Conservation (phyloP, 2,113 vertebrate species). For the Amphilophus citrinellus region DNA sequence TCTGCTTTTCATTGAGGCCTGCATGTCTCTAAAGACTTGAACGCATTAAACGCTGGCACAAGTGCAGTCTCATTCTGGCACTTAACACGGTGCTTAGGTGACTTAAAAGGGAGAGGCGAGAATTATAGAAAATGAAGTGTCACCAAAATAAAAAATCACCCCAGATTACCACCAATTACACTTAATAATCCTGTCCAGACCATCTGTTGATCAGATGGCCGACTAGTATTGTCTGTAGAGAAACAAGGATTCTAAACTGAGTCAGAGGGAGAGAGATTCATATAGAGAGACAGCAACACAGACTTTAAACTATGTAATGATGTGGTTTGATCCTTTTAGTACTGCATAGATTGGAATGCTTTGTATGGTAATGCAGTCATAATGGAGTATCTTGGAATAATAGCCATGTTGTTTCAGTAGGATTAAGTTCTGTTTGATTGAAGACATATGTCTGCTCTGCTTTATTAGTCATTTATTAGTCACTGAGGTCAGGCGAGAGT, state of each 20-base stretch:
- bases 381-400: conserved; percentile 63
- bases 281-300: conserved; percentile 46
- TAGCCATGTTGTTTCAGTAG: conserved; percentile 58
- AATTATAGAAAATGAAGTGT: conserved; percentile 94
- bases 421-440: conserved; percentile 65
- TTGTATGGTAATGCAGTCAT: conserved; percentile 67
- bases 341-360: conserved; percentile 59
- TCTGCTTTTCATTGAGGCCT: conserved; percentile 91
- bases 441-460: conserved; percentile 72
- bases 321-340: conserved; percentile 62
- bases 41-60: conserved; percentile 88
- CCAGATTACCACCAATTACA: conserved; percentile 85
- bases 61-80: conserved; percentile 81
- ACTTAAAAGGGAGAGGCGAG: conserved; percentile 87
- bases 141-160: conserved; percentile 86
- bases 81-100: conserved; percentile 87
- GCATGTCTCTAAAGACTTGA: conserved; percentile 88
- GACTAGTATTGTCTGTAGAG: conserved; percentile 41
- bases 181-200: conserved; percentile 74
- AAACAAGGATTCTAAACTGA: conserved; percentile 32
- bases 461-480: conserved; percentile 79
- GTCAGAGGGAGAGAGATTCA: conserved; percentile 40
- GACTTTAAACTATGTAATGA: conserved; percentile 52
- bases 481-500: conserved; percentile 64
- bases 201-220: conserved; percentile 86